A percentile compares a stretch with the other conserved stretches of the same genome.
Conservation (phyloP, 2,113 vertebrate species). For the Clinocottus analis region DNA sequence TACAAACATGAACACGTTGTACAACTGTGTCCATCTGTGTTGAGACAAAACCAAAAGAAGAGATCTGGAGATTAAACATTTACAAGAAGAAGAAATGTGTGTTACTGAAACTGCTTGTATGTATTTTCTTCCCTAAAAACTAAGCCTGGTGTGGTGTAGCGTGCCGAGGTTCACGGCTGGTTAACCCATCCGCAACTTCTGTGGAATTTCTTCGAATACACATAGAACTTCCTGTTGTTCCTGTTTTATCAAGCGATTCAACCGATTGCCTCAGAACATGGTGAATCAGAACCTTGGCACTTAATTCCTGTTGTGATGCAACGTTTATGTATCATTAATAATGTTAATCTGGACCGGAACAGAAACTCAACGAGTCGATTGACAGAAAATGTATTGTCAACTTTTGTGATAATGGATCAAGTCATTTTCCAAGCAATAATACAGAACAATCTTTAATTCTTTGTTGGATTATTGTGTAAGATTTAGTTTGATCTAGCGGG, state of each 20-base stretch:
- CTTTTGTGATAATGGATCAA: background rate
- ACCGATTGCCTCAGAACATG: background rate
- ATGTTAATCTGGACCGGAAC: background rate
- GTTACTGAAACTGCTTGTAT: background rate
- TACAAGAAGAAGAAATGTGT: background rate
- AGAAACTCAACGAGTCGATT: background rate
- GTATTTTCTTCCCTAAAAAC: background rate
- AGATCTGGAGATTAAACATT: background rate
- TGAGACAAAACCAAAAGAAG: background rate
- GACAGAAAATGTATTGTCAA: background rate
- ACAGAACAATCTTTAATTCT: background rate
- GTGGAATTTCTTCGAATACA: background rate
- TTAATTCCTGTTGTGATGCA: background rate
- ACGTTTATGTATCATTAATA: background rate
- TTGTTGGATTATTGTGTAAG: background rate
- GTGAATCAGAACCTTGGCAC: no score
- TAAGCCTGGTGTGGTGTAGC: background rate
- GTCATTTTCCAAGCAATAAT: background rate
- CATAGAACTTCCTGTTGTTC: background rate
- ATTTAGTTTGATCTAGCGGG: no score
- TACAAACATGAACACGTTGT: no score
- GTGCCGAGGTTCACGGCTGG: slow-evolving; percentile 8
- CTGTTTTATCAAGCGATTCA: background rate
- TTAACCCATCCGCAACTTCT: background rate
- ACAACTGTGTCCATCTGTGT: slow-evolving; percentile 1